Conservation (phyloP, 53 echinoderm and acorn worm species). For the Actinopyga echinites region DNA sequence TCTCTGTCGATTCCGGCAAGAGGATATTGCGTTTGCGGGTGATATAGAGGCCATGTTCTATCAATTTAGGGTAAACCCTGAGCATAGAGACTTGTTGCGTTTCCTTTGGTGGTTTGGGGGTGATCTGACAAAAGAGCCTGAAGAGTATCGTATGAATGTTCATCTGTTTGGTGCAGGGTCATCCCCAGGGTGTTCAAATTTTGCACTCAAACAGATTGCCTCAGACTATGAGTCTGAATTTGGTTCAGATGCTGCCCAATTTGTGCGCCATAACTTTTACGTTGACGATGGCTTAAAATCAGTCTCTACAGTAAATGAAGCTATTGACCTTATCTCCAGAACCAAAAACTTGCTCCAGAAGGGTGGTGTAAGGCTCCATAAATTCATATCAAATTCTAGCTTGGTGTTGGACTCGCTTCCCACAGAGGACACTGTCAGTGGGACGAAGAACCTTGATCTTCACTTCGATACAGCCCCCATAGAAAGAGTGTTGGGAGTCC, state of each 20-base stretch:
- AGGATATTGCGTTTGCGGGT: constrained; percentile 39
- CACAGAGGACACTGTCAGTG: constrained; percentile 28
- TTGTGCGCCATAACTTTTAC: no score
- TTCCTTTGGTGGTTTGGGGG: constrained; percentile 62
- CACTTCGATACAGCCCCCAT: constrained; percentile 16
- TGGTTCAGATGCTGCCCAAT: background rate
- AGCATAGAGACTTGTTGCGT: constrained; percentile 30
- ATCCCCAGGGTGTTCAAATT: constrained; percentile 1
- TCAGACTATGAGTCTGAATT: constrained; percentile 3
- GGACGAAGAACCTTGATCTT: constrained; percentile 11
- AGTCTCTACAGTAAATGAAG: constrained; percentile 42
- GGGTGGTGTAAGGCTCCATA: constrained; percentile 61
- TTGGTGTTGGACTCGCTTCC: constrained; percentile 52
- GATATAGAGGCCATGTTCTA: no score
- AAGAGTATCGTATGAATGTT: constrained; percentile 10
- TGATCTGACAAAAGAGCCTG: background rate
- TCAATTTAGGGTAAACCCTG: no score
- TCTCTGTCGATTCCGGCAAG: constrained; percentile 41
- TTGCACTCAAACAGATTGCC: constrained; percentile 17
- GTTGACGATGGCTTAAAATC: constrained; percentile 69
- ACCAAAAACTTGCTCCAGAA: constrained; percentile 31
- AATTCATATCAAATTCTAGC: constrained; percentile 56
- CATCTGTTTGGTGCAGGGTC: background rate
- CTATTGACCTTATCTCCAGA: constrained; percentile 49
- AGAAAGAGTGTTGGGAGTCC: constrained; percentile 50